Percentiles rank a stretch among this genome's conserved stretches.
Evolutionary conservation across 2,113 vertebrate species (phyloP).

Genomic region (Pao palembangensis): DNA sequence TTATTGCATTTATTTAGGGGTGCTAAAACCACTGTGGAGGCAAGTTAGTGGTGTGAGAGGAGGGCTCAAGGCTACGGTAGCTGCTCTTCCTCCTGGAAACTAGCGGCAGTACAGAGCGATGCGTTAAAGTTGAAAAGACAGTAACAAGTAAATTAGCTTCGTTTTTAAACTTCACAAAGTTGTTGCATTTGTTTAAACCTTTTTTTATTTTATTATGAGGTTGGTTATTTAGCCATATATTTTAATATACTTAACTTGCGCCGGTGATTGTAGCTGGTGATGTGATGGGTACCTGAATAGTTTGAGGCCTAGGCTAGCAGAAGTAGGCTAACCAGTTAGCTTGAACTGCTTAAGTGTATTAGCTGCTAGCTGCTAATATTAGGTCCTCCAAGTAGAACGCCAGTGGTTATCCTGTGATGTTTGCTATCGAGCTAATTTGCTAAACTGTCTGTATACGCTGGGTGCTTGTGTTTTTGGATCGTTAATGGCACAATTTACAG

Average conservation of each 20-base stretch:
- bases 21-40: slow-evolving; percentile 59
- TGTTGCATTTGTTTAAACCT: slow-evolving; percentile 40
- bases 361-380: slow-evolving; percentile 47
- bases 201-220: slow-evolving; percentile 2
- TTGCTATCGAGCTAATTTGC: slow-evolving; percentile 43
- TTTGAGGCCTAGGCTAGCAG: slow-evolving; percentile 74
- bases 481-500: neutral
- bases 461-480: slow-evolving; percentile 11
- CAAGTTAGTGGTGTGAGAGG: slow-evolving; percentile 66
- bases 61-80: slow-evolving; percentile 63
- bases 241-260: slow-evolving; percentile 47
- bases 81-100: slow-evolving; percentile 58
- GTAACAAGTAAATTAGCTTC: slow-evolving; percentile 70
- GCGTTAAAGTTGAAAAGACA: slow-evolving; percentile 71
- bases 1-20: slow-evolving; percentile 58
- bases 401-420: slow-evolving; percentile 44
- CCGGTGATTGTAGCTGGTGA: slow-evolving; percentile 55
- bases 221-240: slow-evolving; percentile 18
- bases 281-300: slow-evolving; percentile 71
- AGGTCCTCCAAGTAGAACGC: slow-evolving; percentile 64
- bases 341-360: slow-evolving; percentile 39
- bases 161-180: slow-evolving; percentile 66
- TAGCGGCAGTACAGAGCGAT: slow-evolving; percentile 64
- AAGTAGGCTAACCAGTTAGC: slow-evolving; percentile 41
- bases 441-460: slow-evolving; percentile 30